These are phyloP conservation scores for Marisa cornuarietis DNA, from an alignment of 1,140 invertebrate species.

Conservation along the genomic window DNA sequence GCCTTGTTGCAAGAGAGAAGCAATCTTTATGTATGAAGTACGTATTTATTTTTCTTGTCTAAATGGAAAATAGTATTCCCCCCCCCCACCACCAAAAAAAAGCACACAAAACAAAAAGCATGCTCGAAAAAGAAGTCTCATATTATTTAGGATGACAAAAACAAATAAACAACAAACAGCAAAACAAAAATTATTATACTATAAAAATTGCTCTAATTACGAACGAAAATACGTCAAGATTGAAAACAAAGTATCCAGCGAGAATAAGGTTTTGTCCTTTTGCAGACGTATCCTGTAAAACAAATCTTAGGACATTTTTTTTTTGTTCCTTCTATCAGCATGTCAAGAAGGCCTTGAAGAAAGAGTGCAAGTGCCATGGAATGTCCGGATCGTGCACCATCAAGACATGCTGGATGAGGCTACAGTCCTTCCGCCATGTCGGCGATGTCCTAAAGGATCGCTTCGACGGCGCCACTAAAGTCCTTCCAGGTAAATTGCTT, in stretches of 20 bases:
- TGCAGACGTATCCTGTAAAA: neutral
- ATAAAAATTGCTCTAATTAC: too few relatives aligned
- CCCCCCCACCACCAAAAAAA: too few relatives aligned
- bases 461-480: slow-evolving; percentile 83
- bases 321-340: slow-evolving; percentile 71
- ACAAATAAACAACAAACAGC: too few relatives aligned
- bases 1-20: too few relatives aligned
- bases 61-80: too few relatives aligned
- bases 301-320: neutral
- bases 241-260: neutral
- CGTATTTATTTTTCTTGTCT: too few relatives aligned
- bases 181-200: too few relatives aligned
- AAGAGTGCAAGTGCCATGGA: slow-evolving; percentile 97
- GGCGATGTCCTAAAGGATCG: slow-evolving; percentile 83
- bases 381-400: slow-evolving; percentile 95
- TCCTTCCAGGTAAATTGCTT: slow-evolving; percentile 67
- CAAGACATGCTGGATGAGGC: slow-evolving; percentile 93
- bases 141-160: too few relatives aligned
- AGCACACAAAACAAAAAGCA: neutral
- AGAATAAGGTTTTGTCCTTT: neutral
- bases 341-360: slow-evolving; percentile 83
- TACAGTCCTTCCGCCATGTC: slow-evolving; percentile 84
- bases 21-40: too few relatives aligned
- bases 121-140: neutral
- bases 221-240: too few relatives aligned